Percentiles rank a stretch among this genome's conserved stretches.
phyloP scores from a whole-genome alignment of 2,113 vertebrate species.

The Oceanites oceanicus region DNA sequence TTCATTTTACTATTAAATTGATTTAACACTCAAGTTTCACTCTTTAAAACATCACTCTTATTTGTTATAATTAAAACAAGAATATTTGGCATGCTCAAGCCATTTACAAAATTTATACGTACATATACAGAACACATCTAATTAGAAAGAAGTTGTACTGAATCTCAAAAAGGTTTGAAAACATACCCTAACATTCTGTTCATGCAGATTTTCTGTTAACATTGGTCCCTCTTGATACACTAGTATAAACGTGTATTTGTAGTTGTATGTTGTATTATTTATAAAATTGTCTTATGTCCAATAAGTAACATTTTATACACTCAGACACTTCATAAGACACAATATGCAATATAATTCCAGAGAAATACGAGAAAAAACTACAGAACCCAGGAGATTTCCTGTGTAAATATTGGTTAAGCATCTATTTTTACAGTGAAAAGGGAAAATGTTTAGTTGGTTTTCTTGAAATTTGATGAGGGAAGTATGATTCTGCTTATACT shows the following conservation, averaged over 20 bases:
- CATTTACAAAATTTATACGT: constrained; percentile 52
- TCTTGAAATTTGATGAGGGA: neutral
- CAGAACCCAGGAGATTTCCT: neutral
- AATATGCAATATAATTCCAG: neutral
- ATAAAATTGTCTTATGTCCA: neutral
- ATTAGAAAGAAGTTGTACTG: constrained; percentile 32
- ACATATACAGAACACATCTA: constrained; percentile 17
- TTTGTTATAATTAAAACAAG: constrained; percentile 64
- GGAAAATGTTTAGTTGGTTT: neutral
- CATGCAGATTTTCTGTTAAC: neutral
- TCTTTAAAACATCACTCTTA: constrained; percentile 30
- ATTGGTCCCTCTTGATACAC: neutral
- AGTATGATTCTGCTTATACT: neutral
- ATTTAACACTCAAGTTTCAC: constrained; percentile 29
- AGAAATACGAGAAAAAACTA: neutral
- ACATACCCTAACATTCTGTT: neutral
- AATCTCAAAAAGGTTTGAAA: constrained; percentile 18
- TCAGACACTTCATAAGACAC: neutral
- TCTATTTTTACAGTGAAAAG: neutral
- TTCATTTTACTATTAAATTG: constrained; percentile 37
- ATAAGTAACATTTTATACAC: neutral
- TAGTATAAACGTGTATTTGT: neutral
- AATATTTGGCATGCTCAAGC: constrained; percentile 46
- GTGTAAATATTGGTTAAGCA: neutral
- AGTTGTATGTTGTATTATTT: neutral